These are phyloP conservation scores for Vanessa tameamea DNA, from an alignment of 1,140 invertebrate genomes.

Conservation along the genomic window DNA sequence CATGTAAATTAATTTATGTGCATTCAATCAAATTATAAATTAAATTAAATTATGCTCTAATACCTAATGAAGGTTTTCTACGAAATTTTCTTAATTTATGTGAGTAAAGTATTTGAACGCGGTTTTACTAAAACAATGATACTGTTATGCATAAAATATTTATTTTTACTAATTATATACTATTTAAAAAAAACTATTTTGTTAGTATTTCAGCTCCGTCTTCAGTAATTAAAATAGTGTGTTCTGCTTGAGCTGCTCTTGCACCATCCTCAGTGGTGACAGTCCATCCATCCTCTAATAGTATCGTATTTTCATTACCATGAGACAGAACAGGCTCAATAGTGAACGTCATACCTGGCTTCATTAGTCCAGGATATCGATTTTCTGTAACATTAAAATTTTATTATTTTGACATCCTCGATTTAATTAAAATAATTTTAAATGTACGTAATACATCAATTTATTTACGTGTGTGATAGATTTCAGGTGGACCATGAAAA, in stretches of 20 bases:
- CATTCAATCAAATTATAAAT: no score
- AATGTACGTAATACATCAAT: not conserved
- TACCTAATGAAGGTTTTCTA: no score
- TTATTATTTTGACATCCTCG: not conserved
- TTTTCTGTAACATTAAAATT: constrained; percentile 82
- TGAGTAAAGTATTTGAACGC: no score
- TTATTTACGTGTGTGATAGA: constrained; percentile 87
- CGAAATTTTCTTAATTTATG: no score
- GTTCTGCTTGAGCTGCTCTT: constrained; percentile 94
- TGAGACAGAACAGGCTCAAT: constrained; percentile 94
- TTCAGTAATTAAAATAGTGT: constrained; percentile 93
- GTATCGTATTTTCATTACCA: constrained; percentile 84
- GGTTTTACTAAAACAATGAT: not conserved
- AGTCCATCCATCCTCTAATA: constrained; percentile 95
- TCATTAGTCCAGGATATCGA: constrained; percentile 87
- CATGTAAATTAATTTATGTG: no score
- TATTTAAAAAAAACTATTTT: constrained; percentile 38
- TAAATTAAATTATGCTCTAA: no score
- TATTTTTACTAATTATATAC: not conserved
- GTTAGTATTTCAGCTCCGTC: constrained; percentile 88
- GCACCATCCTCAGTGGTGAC: constrained; percentile 88
- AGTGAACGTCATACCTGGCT: constrained; percentile 95
- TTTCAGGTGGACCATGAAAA: constrained; percentile 96
- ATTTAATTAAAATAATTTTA: not conserved
- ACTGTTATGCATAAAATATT: not conserved